Evolutionary conservation across 2,113 vertebrate genomes (phyloP).

Genomic region (Cololabis saira): DNA sequence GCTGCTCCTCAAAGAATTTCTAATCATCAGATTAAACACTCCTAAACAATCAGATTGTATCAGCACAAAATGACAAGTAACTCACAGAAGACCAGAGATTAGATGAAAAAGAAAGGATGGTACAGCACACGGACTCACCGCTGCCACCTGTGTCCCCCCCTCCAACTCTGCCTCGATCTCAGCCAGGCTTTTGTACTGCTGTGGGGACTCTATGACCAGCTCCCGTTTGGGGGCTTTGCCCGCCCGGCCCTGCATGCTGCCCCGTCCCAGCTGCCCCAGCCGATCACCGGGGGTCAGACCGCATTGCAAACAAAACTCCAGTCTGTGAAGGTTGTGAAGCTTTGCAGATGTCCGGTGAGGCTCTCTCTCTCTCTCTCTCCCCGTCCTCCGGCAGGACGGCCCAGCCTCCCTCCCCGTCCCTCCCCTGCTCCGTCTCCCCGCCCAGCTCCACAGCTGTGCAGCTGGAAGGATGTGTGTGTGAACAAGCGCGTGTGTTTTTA

Average conservation of each 20-base stretch:
- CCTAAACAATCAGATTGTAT: slow-evolving; percentile 26
- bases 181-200: slow-evolving; percentile 84
- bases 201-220: slow-evolving; percentile 85
- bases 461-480: slow-evolving; percentile 32
- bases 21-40: not conserved
- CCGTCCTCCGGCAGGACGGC: slow-evolving; percentile 48
- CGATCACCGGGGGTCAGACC: slow-evolving; percentile 23
- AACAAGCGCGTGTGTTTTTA: not conserved
- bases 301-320: slow-evolving; percentile 38
- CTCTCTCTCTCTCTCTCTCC: slow-evolving; percentile 33
- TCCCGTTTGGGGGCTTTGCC: slow-evolving; percentile 87
- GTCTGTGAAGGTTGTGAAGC: slow-evolving; percentile 22
- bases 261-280: slow-evolving; percentile 13
- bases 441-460: slow-evolving; percentile 78
- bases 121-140: slow-evolving; percentile 81
- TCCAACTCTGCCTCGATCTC: slow-evolving; percentile 86
- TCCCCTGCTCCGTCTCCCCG: slow-evolving; percentile 61
- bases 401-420: slow-evolving; percentile 42
- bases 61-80: not conserved
- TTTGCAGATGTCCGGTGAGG: slow-evolving; percentile 46
- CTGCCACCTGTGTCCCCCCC: slow-evolving; percentile 72
- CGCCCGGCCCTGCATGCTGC: slow-evolving; percentile 88
- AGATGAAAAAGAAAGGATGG: slow-evolving; percentile 17
- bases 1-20: slow-evolving; percentile 20
- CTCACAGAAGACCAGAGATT: not conserved